phyloP scores from a whole-genome alignment of 2,797 vertebrate genomes.

The Hippopotamyrus pictus region DNA sequence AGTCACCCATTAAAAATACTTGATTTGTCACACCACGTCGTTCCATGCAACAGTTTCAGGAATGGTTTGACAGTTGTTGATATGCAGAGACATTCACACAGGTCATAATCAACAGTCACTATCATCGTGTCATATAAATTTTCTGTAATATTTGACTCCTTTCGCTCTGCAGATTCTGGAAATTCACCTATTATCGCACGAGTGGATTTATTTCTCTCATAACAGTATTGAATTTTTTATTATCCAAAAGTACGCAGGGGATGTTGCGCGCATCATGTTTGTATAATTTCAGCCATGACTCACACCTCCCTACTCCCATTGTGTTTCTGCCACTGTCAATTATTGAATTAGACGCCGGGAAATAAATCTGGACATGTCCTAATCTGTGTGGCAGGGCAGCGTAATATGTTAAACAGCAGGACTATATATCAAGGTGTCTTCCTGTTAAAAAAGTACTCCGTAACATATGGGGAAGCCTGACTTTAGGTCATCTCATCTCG shows the following conservation, averaged over 20 bases:
- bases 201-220: background rate
- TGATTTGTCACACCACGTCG: background rate
- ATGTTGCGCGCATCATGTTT: background rate
- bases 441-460: background rate
- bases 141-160: background rate
- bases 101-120: background rate
- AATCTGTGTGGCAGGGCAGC: background rate
- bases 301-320: background rate
- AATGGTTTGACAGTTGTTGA: background rate
- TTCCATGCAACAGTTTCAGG: background rate
- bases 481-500: background rate
- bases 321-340: background rate
- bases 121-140: background rate
- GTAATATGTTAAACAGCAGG: constrained; percentile 11
- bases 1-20: background rate
- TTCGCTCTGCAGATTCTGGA: background rate
- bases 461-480: background rate
- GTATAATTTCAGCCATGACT: background rate
- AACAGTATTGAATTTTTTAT: background rate
- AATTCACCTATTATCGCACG: background rate
- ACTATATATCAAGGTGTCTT: background rate
- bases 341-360: background rate
- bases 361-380: constrained; percentile 5
- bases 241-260: background rate
- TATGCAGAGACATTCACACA: background rate